These are phyloP conservation scores for Ceyx melanurus DNA, from an alignment of 2,113 vertebrate genomes.

Conservation along the genomic window DNA sequence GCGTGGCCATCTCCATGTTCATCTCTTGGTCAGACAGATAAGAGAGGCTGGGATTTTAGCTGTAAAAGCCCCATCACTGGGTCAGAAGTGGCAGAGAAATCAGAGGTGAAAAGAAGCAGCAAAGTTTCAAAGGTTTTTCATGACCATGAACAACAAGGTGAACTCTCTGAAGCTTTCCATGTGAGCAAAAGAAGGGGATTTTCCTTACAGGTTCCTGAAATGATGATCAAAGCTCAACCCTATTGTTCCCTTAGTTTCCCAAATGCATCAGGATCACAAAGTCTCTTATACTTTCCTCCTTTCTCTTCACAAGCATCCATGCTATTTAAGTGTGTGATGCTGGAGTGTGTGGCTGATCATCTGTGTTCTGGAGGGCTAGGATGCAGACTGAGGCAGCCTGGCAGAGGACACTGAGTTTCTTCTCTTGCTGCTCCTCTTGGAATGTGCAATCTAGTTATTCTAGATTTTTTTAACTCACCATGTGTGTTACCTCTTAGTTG, in stretches of 20 bases:
- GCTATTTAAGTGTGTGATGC: neutral
- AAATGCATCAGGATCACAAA: neutral
- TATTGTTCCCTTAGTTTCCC: neutral
- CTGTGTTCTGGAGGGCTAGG: neutral
- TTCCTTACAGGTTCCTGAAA: neutral
- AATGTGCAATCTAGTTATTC: neutral
- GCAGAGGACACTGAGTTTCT: neutral
- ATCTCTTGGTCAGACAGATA: neutral
- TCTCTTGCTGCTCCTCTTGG: neutral
- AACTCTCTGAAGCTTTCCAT: neutral
- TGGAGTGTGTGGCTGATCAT: neutral
- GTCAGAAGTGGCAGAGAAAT: neutral
- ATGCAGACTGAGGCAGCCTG: neutral
- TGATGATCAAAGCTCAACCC: neutral
- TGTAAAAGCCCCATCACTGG: neutral
- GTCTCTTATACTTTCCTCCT: neutral
- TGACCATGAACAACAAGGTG: neutral
- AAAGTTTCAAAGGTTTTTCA: neutral
- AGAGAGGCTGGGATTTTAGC: neutral
- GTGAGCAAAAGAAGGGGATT: neutral
- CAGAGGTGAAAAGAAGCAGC: neutral
- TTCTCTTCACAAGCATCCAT: neutral
- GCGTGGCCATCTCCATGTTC: neutral
- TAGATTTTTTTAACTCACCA: neutral
- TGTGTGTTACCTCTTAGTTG: neutral